phyloP scores from a whole-genome alignment of 2,888 invertebrate genomes.

The Lithosia quadra region DNA sequence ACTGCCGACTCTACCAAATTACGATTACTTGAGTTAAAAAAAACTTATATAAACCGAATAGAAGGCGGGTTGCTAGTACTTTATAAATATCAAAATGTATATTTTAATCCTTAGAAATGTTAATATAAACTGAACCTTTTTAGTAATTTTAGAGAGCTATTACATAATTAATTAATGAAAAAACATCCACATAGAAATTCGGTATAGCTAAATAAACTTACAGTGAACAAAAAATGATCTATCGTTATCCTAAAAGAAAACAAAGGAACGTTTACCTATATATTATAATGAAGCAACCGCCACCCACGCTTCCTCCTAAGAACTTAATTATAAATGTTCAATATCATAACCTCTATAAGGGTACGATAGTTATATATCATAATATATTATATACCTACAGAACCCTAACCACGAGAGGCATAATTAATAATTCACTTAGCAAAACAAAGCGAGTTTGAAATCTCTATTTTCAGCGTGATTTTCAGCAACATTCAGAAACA shows the following conservation, averaged over 20 bases:
- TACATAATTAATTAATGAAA: background rate
- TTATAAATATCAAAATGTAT: background rate
- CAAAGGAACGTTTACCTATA: background rate
- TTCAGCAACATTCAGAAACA: background rate
- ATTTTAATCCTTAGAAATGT: background rate
- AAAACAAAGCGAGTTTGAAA: background rate
- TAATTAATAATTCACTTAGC: background rate
- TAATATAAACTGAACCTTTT: background rate
- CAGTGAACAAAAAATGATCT: background rate
- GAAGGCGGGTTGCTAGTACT: too few species aligned
- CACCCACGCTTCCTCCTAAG: background rate
- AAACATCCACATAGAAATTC: background rate
- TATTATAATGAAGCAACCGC: background rate
- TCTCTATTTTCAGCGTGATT: background rate
- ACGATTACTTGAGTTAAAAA: too few species aligned
- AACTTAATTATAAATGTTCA: background rate
- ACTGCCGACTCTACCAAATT: too few species aligned
- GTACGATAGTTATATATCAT: too few species aligned
- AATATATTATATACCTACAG: background rate
- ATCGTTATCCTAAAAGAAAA: background rate
- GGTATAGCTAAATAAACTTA: too few species aligned
- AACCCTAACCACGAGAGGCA: background rate
- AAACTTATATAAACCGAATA: too few species aligned
- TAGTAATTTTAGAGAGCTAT: background rate
- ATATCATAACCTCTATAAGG: too few species aligned